Conservation (phyloP, 2,888 invertebrate genomes). For the Frankliniella fusca region DNA sequence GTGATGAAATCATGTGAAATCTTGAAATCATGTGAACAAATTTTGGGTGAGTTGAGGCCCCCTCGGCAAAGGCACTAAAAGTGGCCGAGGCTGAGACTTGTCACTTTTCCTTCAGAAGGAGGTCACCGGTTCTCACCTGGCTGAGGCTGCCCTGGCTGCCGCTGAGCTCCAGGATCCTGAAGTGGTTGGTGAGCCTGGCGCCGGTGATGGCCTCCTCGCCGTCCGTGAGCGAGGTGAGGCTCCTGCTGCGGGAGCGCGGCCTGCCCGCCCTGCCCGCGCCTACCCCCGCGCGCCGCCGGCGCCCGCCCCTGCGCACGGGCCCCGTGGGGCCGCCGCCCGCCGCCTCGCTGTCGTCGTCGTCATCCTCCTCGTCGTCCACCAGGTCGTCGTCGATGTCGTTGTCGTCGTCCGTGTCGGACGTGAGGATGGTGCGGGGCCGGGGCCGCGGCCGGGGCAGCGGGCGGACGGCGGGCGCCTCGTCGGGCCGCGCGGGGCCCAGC, state of each 20-base stretch:
- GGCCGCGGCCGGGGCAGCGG: conserved; percentile 44
- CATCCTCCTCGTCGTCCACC: conserved; percentile 31
- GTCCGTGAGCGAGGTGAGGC: conserved; percentile 46
- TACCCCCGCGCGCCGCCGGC: conserved; percentile 28
- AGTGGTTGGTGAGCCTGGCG: conserved; percentile 49
- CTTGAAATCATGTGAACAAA: too few species aligned
- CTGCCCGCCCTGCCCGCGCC: conserved; percentile 34
- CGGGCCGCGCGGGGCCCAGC: conserved; percentile 50
- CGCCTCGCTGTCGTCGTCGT: conserved; percentile 34
- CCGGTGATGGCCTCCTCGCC: conserved; percentile 44
- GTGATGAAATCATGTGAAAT: too few species aligned
- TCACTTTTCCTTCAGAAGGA: too few species aligned
- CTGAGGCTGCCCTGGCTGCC: conserved; percentile 53
- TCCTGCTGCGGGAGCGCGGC: conserved; percentile 48
- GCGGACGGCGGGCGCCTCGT: conserved; percentile 49
- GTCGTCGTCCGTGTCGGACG: conserved; percentile 42
- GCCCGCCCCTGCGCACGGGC: conserved; percentile 31
- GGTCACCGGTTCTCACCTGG: too few species aligned
- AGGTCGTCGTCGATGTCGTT: conserved; percentile 28
- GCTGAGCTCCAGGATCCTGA: conserved; percentile 43
- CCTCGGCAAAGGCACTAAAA: too few species aligned
- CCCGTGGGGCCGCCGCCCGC: conserved; percentile 34
- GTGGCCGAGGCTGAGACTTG: too few species aligned
- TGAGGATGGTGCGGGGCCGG: conserved; percentile 47
- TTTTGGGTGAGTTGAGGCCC: too few species aligned